Percentiles rank a stretch among this genome's conserved stretches.
Evolutionary conservation across 2,888 invertebrate species (phyloP).

Genomic region (Clanis bilineata): DNA sequence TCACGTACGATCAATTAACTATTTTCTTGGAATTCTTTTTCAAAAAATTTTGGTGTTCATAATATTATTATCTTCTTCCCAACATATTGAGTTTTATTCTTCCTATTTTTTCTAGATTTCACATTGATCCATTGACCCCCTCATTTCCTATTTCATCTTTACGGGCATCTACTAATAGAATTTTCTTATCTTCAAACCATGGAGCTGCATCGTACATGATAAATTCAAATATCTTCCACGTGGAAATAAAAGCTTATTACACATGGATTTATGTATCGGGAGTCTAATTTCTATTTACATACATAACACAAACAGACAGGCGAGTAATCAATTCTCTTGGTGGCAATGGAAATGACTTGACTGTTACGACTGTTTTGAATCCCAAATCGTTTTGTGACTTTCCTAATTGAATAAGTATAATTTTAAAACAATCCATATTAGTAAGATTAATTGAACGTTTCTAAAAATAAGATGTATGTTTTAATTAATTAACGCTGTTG

Average conservation of each 20-base stretch:
- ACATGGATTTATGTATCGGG: slow-evolving; percentile 13
- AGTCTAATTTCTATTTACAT: background rate
- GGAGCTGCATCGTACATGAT: background rate
- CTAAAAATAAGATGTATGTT: no score
- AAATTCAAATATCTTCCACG: slow-evolving; percentile 3
- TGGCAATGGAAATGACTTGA: background rate
- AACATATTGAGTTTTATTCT: no score
- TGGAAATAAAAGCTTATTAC: background rate
- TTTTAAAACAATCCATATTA: no score
- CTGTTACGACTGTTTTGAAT: background rate
- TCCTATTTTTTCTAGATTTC: no score
- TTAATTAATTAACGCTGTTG: no score
- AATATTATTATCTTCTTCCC: no score
- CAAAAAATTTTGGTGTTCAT: no score
- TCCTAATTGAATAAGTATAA: no score
- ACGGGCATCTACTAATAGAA: background rate
- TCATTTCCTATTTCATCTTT: background rate
- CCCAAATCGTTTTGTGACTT: background rate
- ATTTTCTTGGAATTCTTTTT: no score
- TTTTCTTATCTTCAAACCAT: background rate
- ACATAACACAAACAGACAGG: background rate
- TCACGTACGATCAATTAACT: no score
- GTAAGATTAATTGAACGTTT: no score
- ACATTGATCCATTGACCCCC: no score
- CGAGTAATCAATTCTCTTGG: slow-evolving; percentile 2